Base-by-base conservation (phyloP, 2,113 vertebrate genomes). In the Ophthalmolycus amberensis region DNA sequence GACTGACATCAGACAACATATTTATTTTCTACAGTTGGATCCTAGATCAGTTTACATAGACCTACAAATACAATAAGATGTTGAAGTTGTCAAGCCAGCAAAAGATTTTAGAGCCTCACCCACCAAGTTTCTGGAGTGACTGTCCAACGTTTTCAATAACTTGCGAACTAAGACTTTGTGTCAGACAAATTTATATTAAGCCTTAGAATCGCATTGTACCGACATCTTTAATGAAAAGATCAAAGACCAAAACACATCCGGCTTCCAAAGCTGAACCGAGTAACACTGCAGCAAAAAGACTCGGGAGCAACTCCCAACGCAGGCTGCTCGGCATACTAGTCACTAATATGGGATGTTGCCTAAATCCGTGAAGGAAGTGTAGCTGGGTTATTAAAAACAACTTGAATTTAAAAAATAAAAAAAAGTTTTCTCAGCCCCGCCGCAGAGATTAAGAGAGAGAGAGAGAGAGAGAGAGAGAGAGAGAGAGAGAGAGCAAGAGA, bases 361-460 rank as follows among this genome's bases (percentile, higher is more conserved):
- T 79, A 58, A 89, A 73, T 78, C 50, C 7, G 9, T 81, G 68
- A 87, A 89, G 75, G 29, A 64, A 79, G 38, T 25, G 1, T 16
- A 50, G 44, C 59, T 75, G 34, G 50, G 25, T 69, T 89, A 87
- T 90, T 86, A 32, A 32, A 85, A 78, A 87, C 58, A 69, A 82
- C 70, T 86, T 73, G 34, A 63, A 70, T 77, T 48, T 20, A 18
- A 9, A 9, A 9, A 9, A 34, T 10, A 1, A 6, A 16, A 25
- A 65, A 73, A 83, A 77, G 44, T 84, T 89, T 89, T 82, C 52
- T 62, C 44, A 38, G 38, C 38, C 48, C 72, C 50, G 16, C 46
- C 46, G 22, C 29, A 69, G 69, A 71, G 76, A 84, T 75, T 76
- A 75, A 85, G 67, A 70, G 70, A 80, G 70, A 34, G 72, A 80